Evolutionary conservation across 1,140 invertebrate genomes (phyloP), one percentile per base, ranked within the genome.

Genomic region (Pachyrhynchus sulphureomaculatus): DNA sequence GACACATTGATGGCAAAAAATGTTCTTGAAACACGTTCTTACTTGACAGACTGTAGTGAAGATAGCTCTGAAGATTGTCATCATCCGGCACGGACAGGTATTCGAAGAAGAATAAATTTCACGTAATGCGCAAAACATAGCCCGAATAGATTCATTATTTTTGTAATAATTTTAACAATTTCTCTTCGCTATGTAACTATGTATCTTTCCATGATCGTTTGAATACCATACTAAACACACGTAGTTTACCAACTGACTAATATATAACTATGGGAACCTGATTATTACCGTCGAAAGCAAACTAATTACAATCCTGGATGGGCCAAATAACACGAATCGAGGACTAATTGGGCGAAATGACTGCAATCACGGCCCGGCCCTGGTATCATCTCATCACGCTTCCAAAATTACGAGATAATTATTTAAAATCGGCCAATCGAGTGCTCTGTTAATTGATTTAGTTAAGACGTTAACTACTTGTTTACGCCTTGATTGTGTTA

Each of bases 281-380:
- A 60, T 60, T 60, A 60, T 52, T 52, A 26, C 37, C 47, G 20
- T 29, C 36, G 56, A 58, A 49, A 56, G 56, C 24, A 15, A 5
- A 21, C 1, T 62, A 65, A 65, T 65, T 62, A 48, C 51, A 26
- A 62, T 47, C 51, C 26, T 44, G 21, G 34, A 58, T 59, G 66
- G 59, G 39, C 55, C 49, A 53, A 62, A 62, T 62, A 62, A 62
- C 59, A 62, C 59, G 58, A 61, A 61, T 61, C 49, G 37, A 9
- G 37, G 36, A 10, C 52, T 62, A 62, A 62, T 62, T 62, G 44
- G 41, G 32, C 24, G 44, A 20, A 62, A 54, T 62, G 33, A 53
- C 59, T 54, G 59, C 41, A 37, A 55, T 54, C 48, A 51, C 9
- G 37, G 13, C 39, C 57, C 39, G 36, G 36, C 57, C 57, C 48